Conservation (phyloP, 1,140 invertebrate species). For the Coenobita brevimanus region DNA sequence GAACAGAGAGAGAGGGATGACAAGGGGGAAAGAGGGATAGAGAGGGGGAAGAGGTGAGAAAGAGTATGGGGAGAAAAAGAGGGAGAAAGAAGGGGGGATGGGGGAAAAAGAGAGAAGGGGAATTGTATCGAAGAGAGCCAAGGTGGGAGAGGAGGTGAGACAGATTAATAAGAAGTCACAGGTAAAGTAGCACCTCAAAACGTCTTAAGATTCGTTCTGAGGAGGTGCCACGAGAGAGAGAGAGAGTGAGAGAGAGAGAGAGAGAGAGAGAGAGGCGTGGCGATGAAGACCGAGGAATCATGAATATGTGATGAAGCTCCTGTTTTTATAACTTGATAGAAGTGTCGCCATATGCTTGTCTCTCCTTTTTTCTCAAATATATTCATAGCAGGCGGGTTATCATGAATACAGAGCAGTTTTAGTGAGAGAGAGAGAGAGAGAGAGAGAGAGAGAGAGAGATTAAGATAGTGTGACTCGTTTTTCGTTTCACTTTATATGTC, state of each 20-base stretch:
- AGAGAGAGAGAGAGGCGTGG: no score
- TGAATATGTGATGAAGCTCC: constrained; percentile 39
- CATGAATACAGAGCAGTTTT: constrained; percentile 53
- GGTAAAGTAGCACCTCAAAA: background rate
- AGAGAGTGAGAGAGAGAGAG: background rate
- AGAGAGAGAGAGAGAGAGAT: background rate
- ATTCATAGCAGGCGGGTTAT: constrained; percentile 46
- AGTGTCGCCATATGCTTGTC: constrained; percentile 33
- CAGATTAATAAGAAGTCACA: background rate
- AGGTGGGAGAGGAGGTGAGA: background rate
- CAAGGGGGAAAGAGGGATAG: background rate
- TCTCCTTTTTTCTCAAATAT: constrained; percentile 41
- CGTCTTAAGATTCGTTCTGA: no score
- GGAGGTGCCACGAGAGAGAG: background rate
- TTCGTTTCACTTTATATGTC: background rate
- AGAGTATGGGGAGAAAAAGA: background rate
- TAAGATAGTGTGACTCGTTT: background rate
- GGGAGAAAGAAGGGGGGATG: background rate
- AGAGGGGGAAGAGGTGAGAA: background rate
- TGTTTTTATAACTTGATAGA: constrained; percentile 48
- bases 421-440: background rate
- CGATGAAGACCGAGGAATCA: no score
- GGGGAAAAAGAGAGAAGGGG: background rate
- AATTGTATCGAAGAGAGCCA: background rate
- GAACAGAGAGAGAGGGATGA: background rate